Percentiles rank a stretch among this genome's conserved stretches.
phyloP scores from a whole-genome alignment of 1,140 invertebrate species.

The Diachasma alloeum region DNA sequence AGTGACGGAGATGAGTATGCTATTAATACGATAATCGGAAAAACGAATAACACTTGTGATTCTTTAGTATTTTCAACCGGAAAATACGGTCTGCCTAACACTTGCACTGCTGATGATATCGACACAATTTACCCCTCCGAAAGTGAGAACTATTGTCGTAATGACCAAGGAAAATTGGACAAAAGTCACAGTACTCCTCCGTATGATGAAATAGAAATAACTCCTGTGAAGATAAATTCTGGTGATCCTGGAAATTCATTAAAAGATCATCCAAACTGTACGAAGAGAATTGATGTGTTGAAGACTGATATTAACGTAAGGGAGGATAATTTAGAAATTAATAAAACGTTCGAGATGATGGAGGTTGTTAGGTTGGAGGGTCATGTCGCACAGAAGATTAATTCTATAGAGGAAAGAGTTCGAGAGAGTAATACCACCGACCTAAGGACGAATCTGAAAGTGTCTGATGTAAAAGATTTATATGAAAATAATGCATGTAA shows the following conservation, averaged over 20 bases:
- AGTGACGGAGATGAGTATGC: conserved; percentile 16
- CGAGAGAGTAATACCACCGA: conserved; percentile 13
- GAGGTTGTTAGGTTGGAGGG: neutral
- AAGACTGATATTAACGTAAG: conserved; percentile 44
- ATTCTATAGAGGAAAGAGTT: neutral
- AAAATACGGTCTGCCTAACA: too few species aligned
- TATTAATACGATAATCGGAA: conserved; percentile 12
- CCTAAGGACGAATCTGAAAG: conserved; percentile 5
- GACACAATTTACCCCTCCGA: conserved; percentile 9
- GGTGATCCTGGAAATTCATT: neutral
- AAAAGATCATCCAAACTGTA: neutral
- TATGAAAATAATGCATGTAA: conserved; percentile 24
- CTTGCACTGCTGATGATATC: neutral
- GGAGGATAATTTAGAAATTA: conserved; percentile 14
- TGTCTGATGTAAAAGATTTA: conserved; percentile 4
- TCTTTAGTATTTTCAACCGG: too few species aligned
- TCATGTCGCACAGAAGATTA: conserved; percentile 42
- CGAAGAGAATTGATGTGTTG: conserved; percentile 24
- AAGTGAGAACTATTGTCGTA: conserved; percentile 30
- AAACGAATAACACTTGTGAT: neutral
- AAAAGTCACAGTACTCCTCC: conserved; percentile 81
- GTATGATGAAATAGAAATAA: conserved; percentile 71
- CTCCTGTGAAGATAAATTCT: conserved; percentile 42
- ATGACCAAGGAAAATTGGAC: conserved; percentile 70
- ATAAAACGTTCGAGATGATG: conserved; percentile 29